Evolutionary conservation across 2,113 vertebrate genomes (phyloP).

Genomic region (Oryctolagus cuniculus): DNA sequence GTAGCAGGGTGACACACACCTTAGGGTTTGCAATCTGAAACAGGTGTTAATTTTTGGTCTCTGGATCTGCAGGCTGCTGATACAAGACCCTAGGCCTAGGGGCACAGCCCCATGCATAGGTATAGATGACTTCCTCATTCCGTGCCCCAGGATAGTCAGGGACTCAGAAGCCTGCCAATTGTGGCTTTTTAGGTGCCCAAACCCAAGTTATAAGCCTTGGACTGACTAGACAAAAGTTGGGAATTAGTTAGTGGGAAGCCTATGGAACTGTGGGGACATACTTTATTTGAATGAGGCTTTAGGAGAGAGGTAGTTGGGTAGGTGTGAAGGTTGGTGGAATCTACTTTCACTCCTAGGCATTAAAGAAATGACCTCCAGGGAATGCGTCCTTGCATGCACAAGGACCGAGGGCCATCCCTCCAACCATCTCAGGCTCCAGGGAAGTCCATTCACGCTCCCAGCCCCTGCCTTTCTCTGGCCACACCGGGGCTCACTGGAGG

Average conservation of each 20-base stretch:
- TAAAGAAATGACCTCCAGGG: neutral
- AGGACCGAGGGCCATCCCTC: neutral
- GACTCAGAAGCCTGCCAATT: neutral
- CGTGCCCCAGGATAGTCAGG: neutral
- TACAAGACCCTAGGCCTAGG: neutral
- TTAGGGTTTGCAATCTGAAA: neutral
- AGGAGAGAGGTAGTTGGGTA: neutral
- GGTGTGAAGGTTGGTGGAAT: neutral
- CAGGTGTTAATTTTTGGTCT: neutral
- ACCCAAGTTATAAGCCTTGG: neutral
- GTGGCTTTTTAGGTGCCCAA: neutral
- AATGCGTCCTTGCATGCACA: neutral
- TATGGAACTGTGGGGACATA: neutral
- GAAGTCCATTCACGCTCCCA: neutral
- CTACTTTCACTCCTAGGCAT: neutral
- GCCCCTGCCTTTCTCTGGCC: neutral
- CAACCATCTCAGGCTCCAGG: neutral
- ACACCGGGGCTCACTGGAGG: accelerated
- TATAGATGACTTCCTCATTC: neutral
- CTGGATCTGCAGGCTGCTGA: neutral
- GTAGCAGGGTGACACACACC: neutral
- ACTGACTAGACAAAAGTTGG: neutral
- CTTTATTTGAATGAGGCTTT: neutral
- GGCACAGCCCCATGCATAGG: neutral
- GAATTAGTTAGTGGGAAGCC: neutral